Conservation (phyloP, 2,888 invertebrate genomes). For the Camptogramma bilineatum region DNA sequence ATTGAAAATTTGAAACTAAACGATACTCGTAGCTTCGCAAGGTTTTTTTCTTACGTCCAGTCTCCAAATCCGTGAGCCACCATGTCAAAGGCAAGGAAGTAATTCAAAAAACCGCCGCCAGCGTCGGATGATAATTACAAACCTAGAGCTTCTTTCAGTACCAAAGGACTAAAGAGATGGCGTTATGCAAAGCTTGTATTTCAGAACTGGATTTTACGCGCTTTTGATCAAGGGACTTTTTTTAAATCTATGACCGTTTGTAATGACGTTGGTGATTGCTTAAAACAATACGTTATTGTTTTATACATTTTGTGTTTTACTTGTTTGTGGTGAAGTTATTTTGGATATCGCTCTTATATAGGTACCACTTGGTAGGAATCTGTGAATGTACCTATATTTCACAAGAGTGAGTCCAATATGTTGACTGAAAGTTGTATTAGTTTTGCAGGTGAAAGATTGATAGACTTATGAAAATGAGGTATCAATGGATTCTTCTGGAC, state of each 20-base stretch:
- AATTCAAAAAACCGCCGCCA: conserved; percentile 18
- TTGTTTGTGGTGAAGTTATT: too few species aligned
- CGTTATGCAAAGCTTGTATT: conserved; percentile 1
- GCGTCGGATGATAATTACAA: conserved; percentile 16
- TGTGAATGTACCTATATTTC: too few species aligned
- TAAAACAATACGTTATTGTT: too few species aligned
- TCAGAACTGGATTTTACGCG: background rate
- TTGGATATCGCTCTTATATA: too few species aligned
- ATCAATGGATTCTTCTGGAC: too few species aligned
- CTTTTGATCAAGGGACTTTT: background rate
- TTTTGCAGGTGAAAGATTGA: too few species aligned
- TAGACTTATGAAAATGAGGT: too few species aligned
- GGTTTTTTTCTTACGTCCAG: conserved; percentile 2
- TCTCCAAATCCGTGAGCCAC: conserved; percentile 2
- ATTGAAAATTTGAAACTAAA: too few species aligned
- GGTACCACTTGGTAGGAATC: too few species aligned
- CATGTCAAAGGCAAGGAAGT: conserved; percentile 26
- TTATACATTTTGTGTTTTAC: too few species aligned
- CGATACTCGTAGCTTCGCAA: background rate
- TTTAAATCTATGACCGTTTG: background rate
- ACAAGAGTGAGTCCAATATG: too few species aligned
- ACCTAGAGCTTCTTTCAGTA: conserved; percentile 11
- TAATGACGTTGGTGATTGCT: background rate
- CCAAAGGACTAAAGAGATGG: conserved; percentile 4
- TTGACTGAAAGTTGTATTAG: too few species aligned